phyloP scores from a whole-genome alignment of 2,888 invertebrate genomes.

The Melanostoma scalare region DNA sequence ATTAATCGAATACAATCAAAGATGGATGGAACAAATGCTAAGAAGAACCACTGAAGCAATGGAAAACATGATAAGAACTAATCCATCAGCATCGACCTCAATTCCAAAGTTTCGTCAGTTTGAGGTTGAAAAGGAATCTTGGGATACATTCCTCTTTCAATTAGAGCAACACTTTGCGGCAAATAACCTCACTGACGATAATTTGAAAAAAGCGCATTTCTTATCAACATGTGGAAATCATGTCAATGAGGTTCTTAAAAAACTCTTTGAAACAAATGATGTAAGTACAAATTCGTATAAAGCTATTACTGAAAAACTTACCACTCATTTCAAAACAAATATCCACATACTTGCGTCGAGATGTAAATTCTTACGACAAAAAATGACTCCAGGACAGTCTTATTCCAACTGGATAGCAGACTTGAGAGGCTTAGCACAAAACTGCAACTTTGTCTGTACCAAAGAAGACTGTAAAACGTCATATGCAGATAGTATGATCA shows the following conservation, averaged over 20 bases:
- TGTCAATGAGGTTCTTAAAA: too few species aligned
- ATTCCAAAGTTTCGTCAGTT: too few species aligned
- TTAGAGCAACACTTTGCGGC: too few species aligned
- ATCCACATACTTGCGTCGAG: constrained; percentile 26
- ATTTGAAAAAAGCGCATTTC: not conserved
- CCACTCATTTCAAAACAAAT: constrained; percentile 14
- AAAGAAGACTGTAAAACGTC: constrained; percentile 47
- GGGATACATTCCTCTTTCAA: too few species aligned
- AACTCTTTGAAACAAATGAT: constrained; percentile 4
- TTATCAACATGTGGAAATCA: constrained; percentile 1
- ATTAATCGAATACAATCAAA: too few species aligned
- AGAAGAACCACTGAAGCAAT: too few species aligned
- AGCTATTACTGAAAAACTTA: not conserved
- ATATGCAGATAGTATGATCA: constrained; percentile 50
- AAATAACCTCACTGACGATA: not conserved
- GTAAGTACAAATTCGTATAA: constrained; percentile 2
- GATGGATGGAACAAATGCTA: too few species aligned
- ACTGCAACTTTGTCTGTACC: constrained; percentile 32
- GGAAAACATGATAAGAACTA: too few species aligned
- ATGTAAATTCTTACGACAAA: constrained; percentile 28
- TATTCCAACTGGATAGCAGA: constrained; percentile 61
- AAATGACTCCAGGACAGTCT: constrained; percentile 15
- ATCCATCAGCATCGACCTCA: too few species aligned
- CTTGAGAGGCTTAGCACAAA: constrained; percentile 53
- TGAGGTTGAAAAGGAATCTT: too few species aligned